Evolutionary conservation across 1,140 invertebrate genomes (phyloP).

Genomic region (Orussus abietinus): DNA sequence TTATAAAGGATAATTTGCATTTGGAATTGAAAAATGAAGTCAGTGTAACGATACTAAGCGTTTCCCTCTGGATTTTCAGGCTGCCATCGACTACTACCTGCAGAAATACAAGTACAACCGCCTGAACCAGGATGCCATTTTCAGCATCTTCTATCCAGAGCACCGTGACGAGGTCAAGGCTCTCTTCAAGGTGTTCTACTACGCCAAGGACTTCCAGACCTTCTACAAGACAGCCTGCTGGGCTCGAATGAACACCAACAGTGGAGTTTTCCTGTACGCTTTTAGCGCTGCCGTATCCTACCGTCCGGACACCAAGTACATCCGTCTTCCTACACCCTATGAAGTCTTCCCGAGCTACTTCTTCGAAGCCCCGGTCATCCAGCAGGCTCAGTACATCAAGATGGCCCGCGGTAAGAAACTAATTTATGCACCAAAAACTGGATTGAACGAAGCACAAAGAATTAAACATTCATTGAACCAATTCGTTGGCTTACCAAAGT

Average conservation of each 20-base stretch:
- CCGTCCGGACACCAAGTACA: conserved; percentile 56
- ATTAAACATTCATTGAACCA: too few species aligned
- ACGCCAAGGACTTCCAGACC: conserved; percentile 61
- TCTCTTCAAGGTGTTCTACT: conserved; percentile 58
- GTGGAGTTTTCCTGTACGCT: conserved; percentile 59
- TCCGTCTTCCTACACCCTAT: conserved; percentile 60
- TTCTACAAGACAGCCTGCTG: conserved; percentile 63
- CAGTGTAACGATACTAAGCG: too few species aligned
- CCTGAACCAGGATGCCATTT: too few species aligned
- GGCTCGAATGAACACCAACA: conserved; percentile 59
- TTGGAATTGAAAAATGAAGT: too few species aligned
- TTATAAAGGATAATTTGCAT: too few species aligned
- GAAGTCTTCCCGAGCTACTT: conserved; percentile 63
- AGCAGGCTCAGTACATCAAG: conserved; percentile 56
- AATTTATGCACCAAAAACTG: conserved; percentile 1
- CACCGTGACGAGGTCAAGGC: conserved; percentile 46
- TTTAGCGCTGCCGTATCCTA: conserved; percentile 59
- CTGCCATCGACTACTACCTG: too few species aligned
- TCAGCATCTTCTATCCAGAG: too few species aligned
- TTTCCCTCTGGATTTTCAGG: too few species aligned
- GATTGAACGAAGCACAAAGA: too few species aligned
- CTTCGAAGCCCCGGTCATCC: conserved; percentile 54
- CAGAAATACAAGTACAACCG: too few species aligned
- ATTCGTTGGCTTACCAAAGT: too few species aligned
- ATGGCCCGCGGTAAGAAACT: conserved; percentile 47